Evolutionary conservation across 2,113 vertebrate species (phyloP), one percentile per base, ranked within the genome.

Genomic region (Xiphorhynchus elegans): DNA sequence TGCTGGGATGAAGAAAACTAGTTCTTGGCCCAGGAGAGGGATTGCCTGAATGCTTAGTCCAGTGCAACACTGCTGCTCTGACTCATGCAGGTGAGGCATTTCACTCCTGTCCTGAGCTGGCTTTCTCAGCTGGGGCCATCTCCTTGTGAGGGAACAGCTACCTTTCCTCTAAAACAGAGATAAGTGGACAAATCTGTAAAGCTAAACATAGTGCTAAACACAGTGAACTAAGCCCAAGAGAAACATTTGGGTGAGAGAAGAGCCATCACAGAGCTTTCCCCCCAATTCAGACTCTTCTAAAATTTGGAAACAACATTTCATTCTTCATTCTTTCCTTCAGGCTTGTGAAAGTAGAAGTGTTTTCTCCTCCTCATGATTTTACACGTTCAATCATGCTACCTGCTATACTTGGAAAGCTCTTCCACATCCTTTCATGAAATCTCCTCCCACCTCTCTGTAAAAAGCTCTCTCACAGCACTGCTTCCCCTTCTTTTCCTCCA

Each of bases 341-440:
- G 75, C 72, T 93, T 86, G 59, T 94, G 93, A 94, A 96, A 88
- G 91, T 88, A 93, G 75, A 96, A 95, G 92, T 93, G 88, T 80
- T 92, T 93, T 94, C 76, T 86, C 63, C 63, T 85, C 81, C 55
- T 93, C 85, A 81, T 0, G 2, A 47, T 92, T 93, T 93, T 95
- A 92, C 94, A 93, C 44, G 76, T 96, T 89, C 86, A 78, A 29
- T 96, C 95, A 96, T 84, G 88, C 95, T 93, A 80, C 90, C 78
- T 90, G 75, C 82, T 90, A 14, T 55, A 76, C 85, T 94, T 87
- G 94, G 73, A 95, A 91, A 53, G 64, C 55, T 76, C 67, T 93
- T 94, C 55, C 75, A 92, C 56, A 67, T 94, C 85, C 68, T 88
- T 69, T 93, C 39, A 6, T 35, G 35, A 74, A 81, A 84, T 62